Evolutionary conservation across 2,888 invertebrate genomes (phyloP), one percentile per base, ranked within the genome.

Genomic region (Osmoderma eremita): DNA sequence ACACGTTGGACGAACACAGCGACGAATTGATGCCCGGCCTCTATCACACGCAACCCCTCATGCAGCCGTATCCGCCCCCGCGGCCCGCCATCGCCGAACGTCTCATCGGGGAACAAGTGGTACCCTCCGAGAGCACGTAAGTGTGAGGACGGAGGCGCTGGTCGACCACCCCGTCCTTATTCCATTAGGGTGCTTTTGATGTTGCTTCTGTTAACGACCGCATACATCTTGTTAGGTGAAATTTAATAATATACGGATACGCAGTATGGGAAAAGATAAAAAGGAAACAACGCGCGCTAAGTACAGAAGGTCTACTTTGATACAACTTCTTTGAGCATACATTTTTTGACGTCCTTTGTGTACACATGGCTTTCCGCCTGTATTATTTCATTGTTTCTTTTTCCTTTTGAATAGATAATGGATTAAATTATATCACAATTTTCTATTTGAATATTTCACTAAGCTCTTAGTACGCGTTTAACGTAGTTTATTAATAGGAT

Each of bases 61-160:
- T 91, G 70, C 90, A 91, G 73, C 88, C 88, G 0, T 91, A 91
- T 74, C 83, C 84, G 22, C 84, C 84, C 30, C 84, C 84, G 30
- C 90, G 89, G 3, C 87, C 88, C 12, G 86, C 88, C 1, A 86
- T 86, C 67, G 89, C 91, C 0, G 90, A 91, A 78, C 85, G 88
- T 69, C 84, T 92, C 13, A 87, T 91, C 49, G 91, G 89, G 0
- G 88, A 90, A 70, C 89, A 90, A 15, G 87, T 89, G 56, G 87
- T 90, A 1, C 91, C 92, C 0, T 90, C 91, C 0, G 91, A 91
- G 80, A 90, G 91, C 78, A 91, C 91, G 93, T 92, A 87, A 90
- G 91, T 88, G 74, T 61, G 17, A 36, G 39, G 51, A 30, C 53
- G 39, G n/a, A n/a, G 56, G 61, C 41, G 41, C 22, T 36, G 50